These are phyloP conservation scores for Myotis vivesi DNA, from an alignment of 2,797 vertebrate species.

Conservation along the genomic window DNA sequence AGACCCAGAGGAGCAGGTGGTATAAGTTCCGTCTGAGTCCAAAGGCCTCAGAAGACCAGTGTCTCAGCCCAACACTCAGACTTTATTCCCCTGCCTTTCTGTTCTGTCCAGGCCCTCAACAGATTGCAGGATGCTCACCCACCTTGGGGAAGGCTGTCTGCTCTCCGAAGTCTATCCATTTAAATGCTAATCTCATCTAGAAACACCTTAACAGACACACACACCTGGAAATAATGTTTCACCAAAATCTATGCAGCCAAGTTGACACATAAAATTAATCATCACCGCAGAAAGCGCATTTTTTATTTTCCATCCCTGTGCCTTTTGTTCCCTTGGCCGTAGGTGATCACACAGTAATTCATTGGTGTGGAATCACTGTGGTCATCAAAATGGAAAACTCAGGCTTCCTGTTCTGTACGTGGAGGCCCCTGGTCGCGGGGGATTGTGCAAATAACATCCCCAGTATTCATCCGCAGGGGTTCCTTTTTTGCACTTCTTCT, in stretches of 20 bases:
- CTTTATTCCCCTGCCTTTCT: neutral
- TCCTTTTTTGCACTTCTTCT: neutral
- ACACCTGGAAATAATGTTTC: neutral
- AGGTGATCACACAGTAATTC: slow-evolving; percentile 63
- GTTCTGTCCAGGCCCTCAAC: neutral
- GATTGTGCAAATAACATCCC: neutral
- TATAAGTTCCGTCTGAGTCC: neutral
- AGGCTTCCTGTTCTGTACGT: neutral
- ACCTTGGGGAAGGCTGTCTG: neutral
- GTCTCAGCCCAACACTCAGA: too few relatives aligned
- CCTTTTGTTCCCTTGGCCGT: neutral
- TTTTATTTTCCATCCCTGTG: slow-evolving; percentile 12
- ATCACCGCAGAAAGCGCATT: neutral
- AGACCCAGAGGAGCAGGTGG: neutral
- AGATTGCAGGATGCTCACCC: neutral
- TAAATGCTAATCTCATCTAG: neutral
- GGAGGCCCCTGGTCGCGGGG: neutral
- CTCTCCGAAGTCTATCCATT: neutral
- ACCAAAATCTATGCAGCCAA: neutral
- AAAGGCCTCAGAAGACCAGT: neutral
- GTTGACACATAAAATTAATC: neutral
- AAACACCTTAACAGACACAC: neutral
- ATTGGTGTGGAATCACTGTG: neutral
- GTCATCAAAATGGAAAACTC: neutral
- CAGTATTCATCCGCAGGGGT: neutral